These are phyloP conservation scores for Neostethus bicornis DNA, from an alignment of 2,797 vertebrate genomes.

Conservation along the genomic window DNA sequence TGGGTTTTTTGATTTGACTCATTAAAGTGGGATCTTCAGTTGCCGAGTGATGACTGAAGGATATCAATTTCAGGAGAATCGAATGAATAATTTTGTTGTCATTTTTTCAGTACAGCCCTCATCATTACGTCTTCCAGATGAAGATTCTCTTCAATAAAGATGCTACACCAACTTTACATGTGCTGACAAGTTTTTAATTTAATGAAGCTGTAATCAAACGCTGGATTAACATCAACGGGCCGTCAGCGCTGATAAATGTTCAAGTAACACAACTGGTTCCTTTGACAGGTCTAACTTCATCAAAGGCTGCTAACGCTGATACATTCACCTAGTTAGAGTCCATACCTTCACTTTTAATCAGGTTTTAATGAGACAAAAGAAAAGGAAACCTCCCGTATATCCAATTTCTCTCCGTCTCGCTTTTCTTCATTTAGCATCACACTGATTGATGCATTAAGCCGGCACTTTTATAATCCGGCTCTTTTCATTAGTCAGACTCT, in stretches of 20 bases:
- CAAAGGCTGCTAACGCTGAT: slow-evolving; percentile 1
- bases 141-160: too few relatives aligned
- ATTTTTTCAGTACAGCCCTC: too few relatives aligned
- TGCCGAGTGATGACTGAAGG: too few relatives aligned
- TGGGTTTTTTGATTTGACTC: too few relatives aligned
- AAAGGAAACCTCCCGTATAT: slow-evolving; percentile 3
- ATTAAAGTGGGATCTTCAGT: too few relatives aligned
- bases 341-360: slow-evolving; percentile 25
- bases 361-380: slow-evolving; percentile 32
- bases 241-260: background rate
- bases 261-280: background rate
- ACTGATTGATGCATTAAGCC: slow-evolving; percentile 60
- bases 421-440: slow-evolving; percentile 44
- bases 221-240: slow-evolving; percentile 7
- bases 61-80: too few relatives aligned
- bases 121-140: too few relatives aligned
- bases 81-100: too few relatives aligned
- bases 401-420: slow-evolving; percentile 3
- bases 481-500: slow-evolving; percentile 48
- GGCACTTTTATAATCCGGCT: slow-evolving; percentile 43
- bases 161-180: too few relatives aligned
- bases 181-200: slow-evolving; percentile 9
- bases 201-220: background rate
- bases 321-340: background rate
- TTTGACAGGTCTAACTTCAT: slow-evolving; percentile 9